These are phyloP conservation scores for Pardalotus punctatus DNA, from an alignment of 2,113 vertebrate species.

Conservation along the genomic window DNA sequence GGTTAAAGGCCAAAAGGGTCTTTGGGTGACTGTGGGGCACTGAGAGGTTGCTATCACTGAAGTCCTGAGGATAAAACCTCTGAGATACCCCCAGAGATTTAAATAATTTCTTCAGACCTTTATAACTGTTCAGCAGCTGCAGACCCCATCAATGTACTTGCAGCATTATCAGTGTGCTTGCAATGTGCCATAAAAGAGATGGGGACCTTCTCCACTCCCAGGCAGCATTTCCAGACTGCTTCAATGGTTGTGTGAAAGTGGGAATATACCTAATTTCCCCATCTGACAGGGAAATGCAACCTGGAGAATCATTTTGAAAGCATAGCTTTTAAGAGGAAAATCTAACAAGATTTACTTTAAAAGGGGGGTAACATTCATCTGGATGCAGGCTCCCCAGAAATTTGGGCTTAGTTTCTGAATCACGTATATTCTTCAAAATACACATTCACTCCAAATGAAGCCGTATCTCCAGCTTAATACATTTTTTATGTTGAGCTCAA, in stretches of 20 bases:
- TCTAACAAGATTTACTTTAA: not conserved
- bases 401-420: not conserved
- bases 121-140: not conserved
- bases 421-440: not conserved
- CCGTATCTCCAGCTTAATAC: not conserved
- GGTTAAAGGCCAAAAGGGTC: not conserved
- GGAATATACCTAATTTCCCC: not conserved
- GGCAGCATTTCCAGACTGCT: not conserved
- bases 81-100: not conserved
- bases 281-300: not conserved
- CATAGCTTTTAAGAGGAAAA: not conserved
- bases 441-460: conserved; percentile 31
- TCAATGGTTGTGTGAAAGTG: not conserved
- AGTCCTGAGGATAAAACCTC: not conserved
- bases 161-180: not conserved
- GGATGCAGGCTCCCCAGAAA: not conserved
- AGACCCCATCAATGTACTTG: not conserved
- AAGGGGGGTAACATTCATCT: not conserved
- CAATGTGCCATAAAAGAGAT: not conserved
- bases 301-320: not conserved
- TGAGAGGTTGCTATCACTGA: not conserved
- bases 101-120: not conserved
- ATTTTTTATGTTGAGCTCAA: conserved; percentile 38
- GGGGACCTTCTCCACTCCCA: not conserved
- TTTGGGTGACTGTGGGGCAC: not conserved